These are phyloP conservation scores for Dyspetes luteomarginatus DNA, from an alignment of 2,888 invertebrate species.

Conservation along the genomic window DNA sequence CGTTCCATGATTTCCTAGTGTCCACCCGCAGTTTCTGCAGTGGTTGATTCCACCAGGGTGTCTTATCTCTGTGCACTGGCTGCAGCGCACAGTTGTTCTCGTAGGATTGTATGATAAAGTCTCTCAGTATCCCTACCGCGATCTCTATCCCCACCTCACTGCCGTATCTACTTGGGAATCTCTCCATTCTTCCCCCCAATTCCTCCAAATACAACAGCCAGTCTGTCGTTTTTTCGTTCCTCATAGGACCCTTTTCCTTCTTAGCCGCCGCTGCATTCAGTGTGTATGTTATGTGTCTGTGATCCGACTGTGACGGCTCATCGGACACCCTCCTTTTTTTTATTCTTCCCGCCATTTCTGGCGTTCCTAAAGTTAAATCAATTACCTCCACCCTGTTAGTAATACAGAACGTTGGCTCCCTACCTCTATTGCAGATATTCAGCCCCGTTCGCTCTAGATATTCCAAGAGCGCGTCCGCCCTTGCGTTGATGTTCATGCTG, in stretches of 20 bases:
- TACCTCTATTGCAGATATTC: constrained; percentile 34
- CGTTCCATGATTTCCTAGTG: constrained; percentile 19
- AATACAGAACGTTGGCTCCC: constrained; percentile 51
- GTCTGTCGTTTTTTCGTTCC: constrained; percentile 34
- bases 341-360: background rate
- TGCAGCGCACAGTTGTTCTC: constrained; percentile 36
- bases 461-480: constrained; percentile 6
- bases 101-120: constrained; percentile 19
- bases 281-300: background rate
- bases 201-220: constrained; percentile 30
- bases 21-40: background rate
- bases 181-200: background rate
- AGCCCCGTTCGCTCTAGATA: constrained; percentile 19
- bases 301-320: constrained; percentile 18
- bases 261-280: background rate
- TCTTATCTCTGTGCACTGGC: background rate
- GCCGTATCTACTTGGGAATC: background rate
- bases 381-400: constrained; percentile 41
- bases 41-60: constrained; percentile 42
- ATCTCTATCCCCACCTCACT: constrained; percentile 29
- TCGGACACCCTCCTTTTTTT: constrained; percentile 33
- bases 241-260: background rate
- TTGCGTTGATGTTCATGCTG: background rate
- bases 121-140: constrained; percentile 8
- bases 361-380: constrained; percentile 1